Evolutionary conservation across 2,113 vertebrate species (phyloP).

Genomic region (Mustela lutreola): DNA sequence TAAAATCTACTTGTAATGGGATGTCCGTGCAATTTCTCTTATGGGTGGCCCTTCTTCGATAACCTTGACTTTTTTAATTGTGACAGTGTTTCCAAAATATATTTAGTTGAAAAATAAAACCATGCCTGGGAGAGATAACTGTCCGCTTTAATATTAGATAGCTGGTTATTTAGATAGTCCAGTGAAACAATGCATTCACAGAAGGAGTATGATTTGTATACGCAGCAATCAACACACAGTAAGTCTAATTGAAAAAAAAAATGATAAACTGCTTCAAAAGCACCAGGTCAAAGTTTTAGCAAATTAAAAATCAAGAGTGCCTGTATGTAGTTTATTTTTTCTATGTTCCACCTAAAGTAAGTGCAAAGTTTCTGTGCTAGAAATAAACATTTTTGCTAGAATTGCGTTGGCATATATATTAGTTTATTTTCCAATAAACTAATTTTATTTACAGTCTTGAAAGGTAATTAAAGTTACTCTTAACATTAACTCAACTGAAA

Average conservation of each 20-base stretch:
- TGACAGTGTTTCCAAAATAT: neutral
- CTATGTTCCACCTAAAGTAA: neutral
- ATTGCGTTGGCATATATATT: neutral
- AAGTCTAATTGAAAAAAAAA: constrained; percentile 7
- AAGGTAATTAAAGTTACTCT: constrained; percentile 34
- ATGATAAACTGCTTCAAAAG: neutral
- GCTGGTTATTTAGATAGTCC: constrained; percentile 16
- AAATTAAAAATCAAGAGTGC: constrained; percentile 20
- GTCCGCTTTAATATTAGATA: constrained; percentile 38
- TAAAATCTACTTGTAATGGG: neutral
- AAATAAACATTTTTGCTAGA: constrained; percentile 52
- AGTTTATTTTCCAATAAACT: constrained; percentile 12
- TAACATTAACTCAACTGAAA: constrained; percentile 8
- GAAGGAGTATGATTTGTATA: neutral
- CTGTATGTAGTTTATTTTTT: neutral
- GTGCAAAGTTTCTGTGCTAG: neutral
- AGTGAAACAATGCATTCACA: neutral
- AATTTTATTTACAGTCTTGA: constrained; percentile 22
- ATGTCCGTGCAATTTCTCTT: neutral
- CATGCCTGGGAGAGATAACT: neutral
- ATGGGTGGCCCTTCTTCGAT: neutral
- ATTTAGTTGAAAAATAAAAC: constrained; percentile 51
- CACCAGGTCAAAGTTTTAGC: neutral
- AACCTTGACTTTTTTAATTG: neutral
- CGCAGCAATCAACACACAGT: neutral